Evolutionary conservation across 2,113 vertebrate genomes (phyloP), one percentile per base, ranked within the genome.

Genomic region (Bettongia penicillata): DNA sequence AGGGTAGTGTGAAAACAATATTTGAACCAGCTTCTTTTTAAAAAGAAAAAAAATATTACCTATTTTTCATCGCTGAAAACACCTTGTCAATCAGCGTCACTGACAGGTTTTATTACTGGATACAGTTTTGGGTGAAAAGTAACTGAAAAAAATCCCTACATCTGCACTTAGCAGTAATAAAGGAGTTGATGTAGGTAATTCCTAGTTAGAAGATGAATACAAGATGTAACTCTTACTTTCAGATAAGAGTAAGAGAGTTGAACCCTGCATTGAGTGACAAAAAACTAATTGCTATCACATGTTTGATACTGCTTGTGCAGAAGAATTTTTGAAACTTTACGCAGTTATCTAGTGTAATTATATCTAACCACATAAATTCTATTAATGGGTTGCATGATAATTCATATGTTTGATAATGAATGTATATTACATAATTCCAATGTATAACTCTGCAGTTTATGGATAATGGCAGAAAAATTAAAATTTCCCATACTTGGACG

Each of bases 361-460:
- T 0, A 96, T n/a, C 93, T 97, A 97, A 97, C 97, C 95, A 98
- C 52, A 91, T 97, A 97, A 98, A 97, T 97, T 68, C 95, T 95
- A 90, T 96, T 97, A 98, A 98, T 93, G 96, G 97, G 92, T 50
- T 43, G 97, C 94, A 96, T 97, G 96, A 95, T 94, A 97, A 98
- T 96, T 96, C 94, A 97, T 92, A 93, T 97, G 96, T 97, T 98
- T 97, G 98, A 97, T 94, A 97, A 97, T 94, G 96, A 97, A 95
- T 90, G 95, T 90, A 96, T 95, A 97, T 97, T 98, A 97, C 97
- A 94, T 96, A 96, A 97, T 97, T 97, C 96, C 92, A 90, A 96
- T 11, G 31, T 94, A 94, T 94, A 96, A 90, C 90, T 96, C 24
- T 49, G 26, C 89, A 97, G 96, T 97, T 97, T 96, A 95, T 97